phyloP scores from a whole-genome alignment of 1,140 invertebrate genomes.

The Caenorhabditis brenneri region DNA sequence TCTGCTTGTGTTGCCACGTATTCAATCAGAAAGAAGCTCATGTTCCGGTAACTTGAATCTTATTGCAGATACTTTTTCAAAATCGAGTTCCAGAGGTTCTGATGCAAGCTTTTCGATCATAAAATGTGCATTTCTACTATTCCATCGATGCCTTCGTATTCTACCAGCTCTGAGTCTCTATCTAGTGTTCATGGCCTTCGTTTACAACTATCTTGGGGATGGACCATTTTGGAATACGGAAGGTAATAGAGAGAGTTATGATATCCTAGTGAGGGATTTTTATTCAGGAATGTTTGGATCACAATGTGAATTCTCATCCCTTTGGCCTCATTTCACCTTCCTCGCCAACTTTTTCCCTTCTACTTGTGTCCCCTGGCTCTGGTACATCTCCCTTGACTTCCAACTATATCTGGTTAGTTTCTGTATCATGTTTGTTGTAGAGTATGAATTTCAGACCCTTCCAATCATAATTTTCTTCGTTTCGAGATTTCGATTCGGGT shows the following conservation, averaged over 20 bases:
- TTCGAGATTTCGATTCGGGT: background rate
- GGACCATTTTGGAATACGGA: slow-evolving; percentile 38
- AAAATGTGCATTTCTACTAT: background rate
- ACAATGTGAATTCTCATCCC: background rate
- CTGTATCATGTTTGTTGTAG: background rate
- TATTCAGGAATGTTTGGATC: slow-evolving; percentile 45
- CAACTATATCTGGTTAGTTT: slow-evolving; percentile 37
- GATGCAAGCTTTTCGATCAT: background rate
- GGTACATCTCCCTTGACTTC: slow-evolving; percentile 46
- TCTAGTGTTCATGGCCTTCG: background rate
- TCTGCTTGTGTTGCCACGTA: slow-evolving; percentile 17
- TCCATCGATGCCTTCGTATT: slow-evolving; percentile 14
- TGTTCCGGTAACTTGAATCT: slow-evolving; percentile 29
- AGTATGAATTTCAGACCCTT: slow-evolving; percentile 23
- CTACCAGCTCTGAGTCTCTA: slow-evolving; percentile 15
- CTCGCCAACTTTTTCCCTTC: slow-evolving; percentile 45
- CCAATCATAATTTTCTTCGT: slow-evolving; percentile 34
- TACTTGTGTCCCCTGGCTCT: slow-evolving; percentile 36
- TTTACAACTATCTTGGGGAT: slow-evolving; percentile 25
- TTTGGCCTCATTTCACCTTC: slow-evolving; percentile 10
- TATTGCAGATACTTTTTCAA: background rate
- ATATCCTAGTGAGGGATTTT: background rate
- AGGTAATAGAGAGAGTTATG: background rate
- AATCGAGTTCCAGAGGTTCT: slow-evolving; percentile 13
- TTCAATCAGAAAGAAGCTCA: slow-evolving; percentile 31